Evolutionary conservation across 2,888 invertebrate species (phyloP), one percentile per base, ranked within the genome.

Genomic region (Molorchus minor): DNA sequence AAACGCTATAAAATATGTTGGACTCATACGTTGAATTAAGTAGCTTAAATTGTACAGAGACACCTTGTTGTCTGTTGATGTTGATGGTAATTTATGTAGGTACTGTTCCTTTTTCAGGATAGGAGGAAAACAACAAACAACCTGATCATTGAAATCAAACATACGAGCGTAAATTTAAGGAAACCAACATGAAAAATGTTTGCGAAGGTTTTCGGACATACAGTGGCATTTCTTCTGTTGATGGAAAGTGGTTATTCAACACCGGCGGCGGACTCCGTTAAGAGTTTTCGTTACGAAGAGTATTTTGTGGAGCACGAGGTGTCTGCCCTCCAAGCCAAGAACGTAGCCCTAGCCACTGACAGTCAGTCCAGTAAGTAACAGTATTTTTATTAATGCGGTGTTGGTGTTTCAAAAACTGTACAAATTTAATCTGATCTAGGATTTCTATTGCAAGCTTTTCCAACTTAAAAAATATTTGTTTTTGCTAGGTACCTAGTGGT

Each of bases 281-380:
- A 71, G 43, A 67, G 70, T 13, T 53, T 72, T 2, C 74, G 75
- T 20, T 79, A 79, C 68, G 86, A 87, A 75, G 87, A 88, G 76
- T 87, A 87, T 80, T 80, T 84, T 68, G 80, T 88, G 58, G 88
- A 88, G 71, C 88, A 88, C 70, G 85, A 86, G 71, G 84, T 88
- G 51, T 84, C 86, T 44, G 82, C 84, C 15, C 77, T 82, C 0
- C 84, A 85, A 59, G 88, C 88, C 10, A 83, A 83, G 70, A 80
- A 78, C 44, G 83, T 85, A 2, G 87, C 87, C 43, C 72, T 74
- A 20, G 78, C 77, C 35, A 81, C 86, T 54, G 80, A 80, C 70
- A 60, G 81, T 44, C 76, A 80, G 66, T 77, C 81, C 35, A 78
- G 84, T 84, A 79, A 77, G 70, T 63, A 35, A 21, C 13, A 30